Percentiles rank a stretch among this genome's conserved stretches.
phyloP scores from a whole-genome alignment of 1,140 invertebrate genomes.

The Ips nitidus region DNA sequence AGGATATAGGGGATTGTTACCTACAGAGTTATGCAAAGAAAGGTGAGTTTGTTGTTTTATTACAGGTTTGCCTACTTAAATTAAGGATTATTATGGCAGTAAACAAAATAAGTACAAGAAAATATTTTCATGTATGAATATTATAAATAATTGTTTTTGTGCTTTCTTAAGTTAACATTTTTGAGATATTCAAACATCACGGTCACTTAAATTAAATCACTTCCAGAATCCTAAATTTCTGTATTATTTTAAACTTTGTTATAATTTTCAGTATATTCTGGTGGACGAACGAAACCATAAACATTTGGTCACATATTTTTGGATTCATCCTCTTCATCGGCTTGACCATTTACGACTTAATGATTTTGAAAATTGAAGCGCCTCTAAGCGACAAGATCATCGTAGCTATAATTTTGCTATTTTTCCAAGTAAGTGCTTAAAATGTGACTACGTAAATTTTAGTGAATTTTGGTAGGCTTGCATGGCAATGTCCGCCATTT shows the following conservation, averaged over 20 bases:
- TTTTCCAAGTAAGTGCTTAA: conserved; percentile 74
- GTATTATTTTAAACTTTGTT: neutral
- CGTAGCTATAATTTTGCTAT: conserved; percentile 76
- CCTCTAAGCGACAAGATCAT: conserved; percentile 81
- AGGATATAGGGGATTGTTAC: conserved; percentile 75
- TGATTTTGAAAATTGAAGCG: conserved; percentile 75
- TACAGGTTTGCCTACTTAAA: neutral
- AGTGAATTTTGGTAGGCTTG: conserved; percentile 70
- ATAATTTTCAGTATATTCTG: conserved; percentile 77
- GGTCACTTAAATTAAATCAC: neutral
- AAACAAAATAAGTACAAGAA: too few relatives aligned
- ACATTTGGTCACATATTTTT: conserved; percentile 95
- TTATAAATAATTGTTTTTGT: too few relatives aligned
- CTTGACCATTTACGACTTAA: conserved; percentile 82
- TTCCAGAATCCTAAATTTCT: too few relatives aligned
- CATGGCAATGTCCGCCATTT: conserved; percentile 89
- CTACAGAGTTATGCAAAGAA: conserved; percentile 81
- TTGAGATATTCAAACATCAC: too few relatives aligned
- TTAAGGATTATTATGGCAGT: neutral
- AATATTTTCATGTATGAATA: too few relatives aligned
- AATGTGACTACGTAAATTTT: too few relatives aligned
- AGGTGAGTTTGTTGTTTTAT: conserved; percentile 60
- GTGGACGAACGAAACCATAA: conserved; percentile 97
- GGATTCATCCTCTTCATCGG: conserved; percentile 87
- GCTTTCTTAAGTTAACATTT: too few relatives aligned